Conservation (phyloP, 2,888 invertebrate genomes). For the Cephus pulcher region DNA sequence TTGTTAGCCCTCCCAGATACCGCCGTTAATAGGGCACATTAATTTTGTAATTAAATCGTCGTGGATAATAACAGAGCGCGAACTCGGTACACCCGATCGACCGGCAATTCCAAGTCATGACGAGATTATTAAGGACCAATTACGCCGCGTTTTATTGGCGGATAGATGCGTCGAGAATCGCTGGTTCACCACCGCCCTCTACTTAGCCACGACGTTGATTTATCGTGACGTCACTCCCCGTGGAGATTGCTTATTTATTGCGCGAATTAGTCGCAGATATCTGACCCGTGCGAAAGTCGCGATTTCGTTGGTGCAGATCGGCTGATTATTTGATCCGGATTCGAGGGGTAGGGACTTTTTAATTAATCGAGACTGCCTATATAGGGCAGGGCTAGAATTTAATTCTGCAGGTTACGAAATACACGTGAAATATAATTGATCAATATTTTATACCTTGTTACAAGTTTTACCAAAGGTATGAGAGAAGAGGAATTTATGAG, state of each 20-base stretch:
- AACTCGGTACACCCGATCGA: slow-evolving; percentile 41
- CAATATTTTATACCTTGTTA: too few species aligned
- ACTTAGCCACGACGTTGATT: slow-evolving; percentile 61
- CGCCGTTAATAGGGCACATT: slow-evolving; percentile 54
- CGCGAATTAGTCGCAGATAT: neutral
- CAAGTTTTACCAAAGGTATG: too few species aligned
- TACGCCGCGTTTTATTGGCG: slow-evolving; percentile 57
- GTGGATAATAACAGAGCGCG: slow-evolving; percentile 61
- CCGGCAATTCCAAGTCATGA: slow-evolving; percentile 61
- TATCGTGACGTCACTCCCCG: slow-evolving; percentile 32
- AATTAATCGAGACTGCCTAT: neutral
- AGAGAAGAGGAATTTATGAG: too few species aligned
- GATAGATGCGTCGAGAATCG: slow-evolving; percentile 48
- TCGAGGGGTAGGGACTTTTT: neutral
- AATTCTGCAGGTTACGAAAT: neutral
- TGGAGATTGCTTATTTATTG: slow-evolving; percentile 7
- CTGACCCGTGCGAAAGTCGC: neutral
- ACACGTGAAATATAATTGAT: too few species aligned
- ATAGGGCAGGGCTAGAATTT: neutral
- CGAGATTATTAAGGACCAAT: slow-evolving; percentile 65
- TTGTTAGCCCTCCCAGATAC: neutral
- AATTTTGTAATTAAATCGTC: slow-evolving; percentile 66
- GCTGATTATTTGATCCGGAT: neutral
- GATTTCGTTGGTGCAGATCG: neutral
- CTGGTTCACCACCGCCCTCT: slow-evolving; percentile 54